phyloP scores from a whole-genome alignment of 2,113 vertebrate genomes.

The Proterorhinus semilunaris region DNA sequence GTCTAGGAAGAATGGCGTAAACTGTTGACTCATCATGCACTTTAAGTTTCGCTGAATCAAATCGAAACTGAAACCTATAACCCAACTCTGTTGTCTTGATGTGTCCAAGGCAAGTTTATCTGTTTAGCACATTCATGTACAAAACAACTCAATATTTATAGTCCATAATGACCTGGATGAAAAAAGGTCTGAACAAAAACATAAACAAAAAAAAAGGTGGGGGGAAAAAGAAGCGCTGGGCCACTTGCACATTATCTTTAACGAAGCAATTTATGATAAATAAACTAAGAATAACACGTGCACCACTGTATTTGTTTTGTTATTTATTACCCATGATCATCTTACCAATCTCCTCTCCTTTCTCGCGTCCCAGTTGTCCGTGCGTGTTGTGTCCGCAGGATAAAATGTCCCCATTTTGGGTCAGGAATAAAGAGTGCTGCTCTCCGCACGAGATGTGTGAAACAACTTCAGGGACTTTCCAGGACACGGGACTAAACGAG shows the following conservation, averaged over 20 bases:
- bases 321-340: no score
- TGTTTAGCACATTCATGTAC: no score
- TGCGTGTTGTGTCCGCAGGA: conserved; percentile 64
- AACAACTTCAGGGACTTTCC: conserved; percentile 32
- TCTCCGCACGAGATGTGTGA: conserved; percentile 60
- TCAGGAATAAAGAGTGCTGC: conserved; percentile 64
- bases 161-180: no score
- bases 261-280: neutral
- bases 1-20: no score
- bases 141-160: neutral
- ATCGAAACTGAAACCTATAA: conserved; percentile 64
- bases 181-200: no score
- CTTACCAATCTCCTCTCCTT: conserved; percentile 42
- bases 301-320: neutral
- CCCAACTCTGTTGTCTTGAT: neutral
- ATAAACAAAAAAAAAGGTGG: no score
- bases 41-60: conserved; percentile 12
- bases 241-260: neutral
- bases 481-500: conserved; percentile 22
- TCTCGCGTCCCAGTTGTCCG: conserved; percentile 66
- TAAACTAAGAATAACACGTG: no score
- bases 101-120: no score
- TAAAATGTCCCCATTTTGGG: conserved; percentile 42
- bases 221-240: no score
- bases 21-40: no score